Percentiles rank a stretch among this genome's conserved stretches.
phyloP scores from a whole-genome alignment of 2,888 invertebrate genomes.

The Aporophyla nigra region DNA sequence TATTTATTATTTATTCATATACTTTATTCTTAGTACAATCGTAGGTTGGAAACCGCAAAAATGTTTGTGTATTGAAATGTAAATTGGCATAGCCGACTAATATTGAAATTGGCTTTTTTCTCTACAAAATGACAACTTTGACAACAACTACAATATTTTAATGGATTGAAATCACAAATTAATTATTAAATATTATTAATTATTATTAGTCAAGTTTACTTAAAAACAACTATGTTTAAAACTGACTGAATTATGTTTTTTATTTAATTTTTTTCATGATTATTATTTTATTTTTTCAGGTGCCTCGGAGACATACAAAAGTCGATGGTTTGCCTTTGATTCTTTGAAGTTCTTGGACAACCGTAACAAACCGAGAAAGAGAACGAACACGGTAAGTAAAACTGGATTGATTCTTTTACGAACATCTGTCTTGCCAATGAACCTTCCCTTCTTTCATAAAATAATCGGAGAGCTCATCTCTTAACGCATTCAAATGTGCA shows the following conservation, averaged over 20 bases:
- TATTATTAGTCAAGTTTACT: too few species aligned
- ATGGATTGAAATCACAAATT: neutral
- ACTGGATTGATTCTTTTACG: conserved; percentile 25
- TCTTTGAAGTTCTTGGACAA: conserved; percentile 29
- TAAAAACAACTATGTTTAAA: too few species aligned
- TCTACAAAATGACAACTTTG: too few species aligned
- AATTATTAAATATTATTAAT: too few species aligned
- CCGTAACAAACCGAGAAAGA: conserved; percentile 36
- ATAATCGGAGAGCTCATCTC: conserved; percentile 27
- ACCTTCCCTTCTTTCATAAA: conserved; percentile 37
- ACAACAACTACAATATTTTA: too few species aligned
- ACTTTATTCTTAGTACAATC: too few species aligned
- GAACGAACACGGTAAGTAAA: conserved; percentile 34
- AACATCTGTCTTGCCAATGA: conserved; percentile 34
- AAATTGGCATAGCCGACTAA: neutral
- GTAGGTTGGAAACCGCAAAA: too few species aligned
- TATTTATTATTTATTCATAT: too few species aligned
- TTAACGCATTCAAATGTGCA: conserved; percentile 21
- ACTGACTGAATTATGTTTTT: conserved; percentile 39
- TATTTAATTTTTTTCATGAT: conserved; percentile 4
- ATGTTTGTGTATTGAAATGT: too few species aligned
- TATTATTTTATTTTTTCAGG: neutral
- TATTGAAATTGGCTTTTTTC: conserved; percentile 18
- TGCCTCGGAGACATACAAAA: conserved; percentile 33
- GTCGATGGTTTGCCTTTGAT: conserved; percentile 37